A percentile compares a stretch with the other conserved stretches of the same genome.
Conservation (phyloP, 2,797 vertebrate species). For the Phrynocephalus forsythii region DNA sequence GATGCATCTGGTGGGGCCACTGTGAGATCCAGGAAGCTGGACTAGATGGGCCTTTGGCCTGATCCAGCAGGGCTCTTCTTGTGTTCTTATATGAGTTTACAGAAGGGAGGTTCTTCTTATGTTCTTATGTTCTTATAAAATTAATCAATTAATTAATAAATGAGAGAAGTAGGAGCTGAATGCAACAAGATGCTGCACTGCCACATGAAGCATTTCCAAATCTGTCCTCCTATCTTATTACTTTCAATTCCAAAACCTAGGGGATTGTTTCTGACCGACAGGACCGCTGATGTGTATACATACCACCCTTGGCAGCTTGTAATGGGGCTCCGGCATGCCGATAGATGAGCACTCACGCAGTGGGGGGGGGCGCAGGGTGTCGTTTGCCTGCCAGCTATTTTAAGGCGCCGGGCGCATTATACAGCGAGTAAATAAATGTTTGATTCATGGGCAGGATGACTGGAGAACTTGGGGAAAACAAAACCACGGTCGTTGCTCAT, state of each 20-base stretch:
- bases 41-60: no score
- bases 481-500: background rate
- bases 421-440: constrained; percentile 29
- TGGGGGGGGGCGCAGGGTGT: background rate
- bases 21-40: no score
- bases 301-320: background rate
- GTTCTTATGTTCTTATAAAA: no score
- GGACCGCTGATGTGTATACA: no score
- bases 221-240: background rate
- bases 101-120: no score
- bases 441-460: constrained; percentile 28
- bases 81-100: no score
- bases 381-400: constrained; percentile 23
- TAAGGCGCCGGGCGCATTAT: constrained; percentile 15
- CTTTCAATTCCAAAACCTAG: background rate
- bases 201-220: background rate
- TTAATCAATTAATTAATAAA: no score
- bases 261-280: background rate
- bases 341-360: background rate
- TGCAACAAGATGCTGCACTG: background rate
- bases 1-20: no score
- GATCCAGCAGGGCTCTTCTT: no score
- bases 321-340: no score
- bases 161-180: background rate
- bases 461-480: constrained; percentile 18